phyloP scores from a whole-genome alignment of 2,888 invertebrate genomes.

The Agrotis exclamationis region DNA sequence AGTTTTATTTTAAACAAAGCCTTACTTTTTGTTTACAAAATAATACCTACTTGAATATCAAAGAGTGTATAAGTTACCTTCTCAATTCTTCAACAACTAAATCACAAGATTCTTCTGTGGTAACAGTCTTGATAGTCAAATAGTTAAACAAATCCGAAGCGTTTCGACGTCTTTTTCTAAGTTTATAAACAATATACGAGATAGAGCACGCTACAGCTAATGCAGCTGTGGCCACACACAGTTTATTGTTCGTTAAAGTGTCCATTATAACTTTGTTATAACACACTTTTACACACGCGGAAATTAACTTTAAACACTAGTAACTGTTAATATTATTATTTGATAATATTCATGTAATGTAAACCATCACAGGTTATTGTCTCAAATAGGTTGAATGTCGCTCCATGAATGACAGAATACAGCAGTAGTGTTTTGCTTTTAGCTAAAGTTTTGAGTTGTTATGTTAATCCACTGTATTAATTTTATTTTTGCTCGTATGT shows the following conservation, averaged over 20 bases:
- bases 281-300: neutral
- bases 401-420: conserved; percentile 29
- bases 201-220: conserved; percentile 72
- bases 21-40: conserved; percentile 3
- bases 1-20: conserved; percentile 1
- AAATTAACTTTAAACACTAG: neutral
- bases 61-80: conserved; percentile 67
- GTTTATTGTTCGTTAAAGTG: conserved; percentile 64
- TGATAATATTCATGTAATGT: neutral
- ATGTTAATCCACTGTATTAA: neutral
- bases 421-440: conserved; percentile 6
- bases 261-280: conserved; percentile 63
- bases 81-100: conserved; percentile 75
- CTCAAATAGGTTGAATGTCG: neutral
- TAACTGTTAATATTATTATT: neutral
- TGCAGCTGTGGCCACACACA: conserved; percentile 71
- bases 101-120: conserved; percentile 74
- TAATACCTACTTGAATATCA: neutral
- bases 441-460: neutral
- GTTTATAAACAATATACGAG: conserved; percentile 70
- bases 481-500: neutral
- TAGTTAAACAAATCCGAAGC: conserved; percentile 77
- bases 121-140: conserved; percentile 76
- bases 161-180: conserved; percentile 61
- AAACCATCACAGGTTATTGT: neutral